Evolutionary conservation across 2,888 invertebrate species (phyloP).

Genomic region (Megaustenia siamemsis): DNA sequence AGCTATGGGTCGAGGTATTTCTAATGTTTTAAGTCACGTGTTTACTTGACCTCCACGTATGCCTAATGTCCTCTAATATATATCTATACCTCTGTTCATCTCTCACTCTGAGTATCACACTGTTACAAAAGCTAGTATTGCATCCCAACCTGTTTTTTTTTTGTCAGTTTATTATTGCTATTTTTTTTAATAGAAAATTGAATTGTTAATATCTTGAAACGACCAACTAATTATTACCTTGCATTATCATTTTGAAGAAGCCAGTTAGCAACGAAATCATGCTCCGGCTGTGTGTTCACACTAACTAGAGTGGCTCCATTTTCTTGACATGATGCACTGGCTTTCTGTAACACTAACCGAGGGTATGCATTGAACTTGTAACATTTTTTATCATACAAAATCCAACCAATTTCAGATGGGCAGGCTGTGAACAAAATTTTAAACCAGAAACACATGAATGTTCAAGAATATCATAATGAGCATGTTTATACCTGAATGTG

Average conservation of each 20-base stretch:
- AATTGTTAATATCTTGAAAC: too few species aligned
- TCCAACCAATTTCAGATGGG: slow-evolving; percentile 88
- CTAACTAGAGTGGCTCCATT: slow-evolving; percentile 86
- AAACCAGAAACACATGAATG: background rate
- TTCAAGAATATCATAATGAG: background rate
- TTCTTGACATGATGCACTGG: slow-evolving; percentile 63
- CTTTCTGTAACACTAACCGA: slow-evolving; percentile 58
- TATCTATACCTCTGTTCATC: too few species aligned
- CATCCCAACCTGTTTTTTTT: too few species aligned
- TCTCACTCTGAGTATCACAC: too few species aligned
- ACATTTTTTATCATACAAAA: slow-evolving; percentile 89
- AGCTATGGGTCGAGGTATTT: too few species aligned
- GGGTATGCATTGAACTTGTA: slow-evolving; percentile 95
- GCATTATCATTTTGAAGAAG: slow-evolving; percentile 78
- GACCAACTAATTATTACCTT: slow-evolving; percentile 12
- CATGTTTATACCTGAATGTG: too few species aligned
- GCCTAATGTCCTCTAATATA: too few species aligned
- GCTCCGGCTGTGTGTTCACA: slow-evolving; percentile 90
- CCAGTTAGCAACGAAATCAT: slow-evolving; percentile 91
- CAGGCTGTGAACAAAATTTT: slow-evolving; percentile 82
- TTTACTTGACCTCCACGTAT: too few species aligned
- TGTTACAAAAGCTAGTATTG: too few species aligned
- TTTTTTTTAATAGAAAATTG: too few species aligned
- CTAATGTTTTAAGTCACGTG: too few species aligned
- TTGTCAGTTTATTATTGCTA: too few species aligned